These are phyloP conservation scores for Leucoma salicis DNA, from an alignment of 2,888 invertebrate species.

Conservation along the genomic window DNA sequence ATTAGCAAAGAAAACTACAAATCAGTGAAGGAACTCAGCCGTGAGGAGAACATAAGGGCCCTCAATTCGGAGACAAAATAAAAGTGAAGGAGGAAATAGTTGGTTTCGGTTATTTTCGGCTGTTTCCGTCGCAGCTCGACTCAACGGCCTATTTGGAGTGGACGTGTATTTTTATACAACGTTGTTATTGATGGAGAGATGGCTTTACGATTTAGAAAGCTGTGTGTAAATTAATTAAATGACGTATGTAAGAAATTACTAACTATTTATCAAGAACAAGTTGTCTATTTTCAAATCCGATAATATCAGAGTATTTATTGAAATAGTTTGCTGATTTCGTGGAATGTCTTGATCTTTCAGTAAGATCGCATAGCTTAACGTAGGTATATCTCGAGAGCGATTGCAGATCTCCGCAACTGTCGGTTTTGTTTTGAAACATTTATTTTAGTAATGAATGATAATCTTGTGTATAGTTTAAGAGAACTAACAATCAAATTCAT, in stretches of 20 bases:
- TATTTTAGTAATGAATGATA: no score
- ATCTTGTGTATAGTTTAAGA: no score
- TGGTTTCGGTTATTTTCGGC: conserved; percentile 54
- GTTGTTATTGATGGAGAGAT: conserved; percentile 3
- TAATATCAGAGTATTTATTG: not conserved
- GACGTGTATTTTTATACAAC: conserved; percentile 18
- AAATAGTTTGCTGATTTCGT: not conserved
- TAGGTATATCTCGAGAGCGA: not conserved
- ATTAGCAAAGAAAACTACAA: conserved; percentile 35
- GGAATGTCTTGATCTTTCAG: not conserved
- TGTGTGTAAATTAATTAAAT: conserved; percentile 3
- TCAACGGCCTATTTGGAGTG: conserved; percentile 17
- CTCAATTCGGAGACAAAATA: conserved; percentile 31
- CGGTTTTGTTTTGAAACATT: no score
- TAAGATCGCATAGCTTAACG: not conserved
- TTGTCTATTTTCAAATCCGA: not conserved
- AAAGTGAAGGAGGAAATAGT: conserved; percentile 38
- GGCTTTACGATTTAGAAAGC: conserved; percentile 1
- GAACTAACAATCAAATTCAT: no score
- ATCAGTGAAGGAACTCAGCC: conserved; percentile 31
- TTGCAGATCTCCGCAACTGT: not conserved
- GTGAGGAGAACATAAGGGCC: conserved; percentile 26
- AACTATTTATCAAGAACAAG: not conserved
- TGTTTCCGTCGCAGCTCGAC: conserved; percentile 51
- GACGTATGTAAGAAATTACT: not conserved